phyloP scores from a whole-genome alignment of 1,140 invertebrate species.

The Dysdera silvatica region DNA sequence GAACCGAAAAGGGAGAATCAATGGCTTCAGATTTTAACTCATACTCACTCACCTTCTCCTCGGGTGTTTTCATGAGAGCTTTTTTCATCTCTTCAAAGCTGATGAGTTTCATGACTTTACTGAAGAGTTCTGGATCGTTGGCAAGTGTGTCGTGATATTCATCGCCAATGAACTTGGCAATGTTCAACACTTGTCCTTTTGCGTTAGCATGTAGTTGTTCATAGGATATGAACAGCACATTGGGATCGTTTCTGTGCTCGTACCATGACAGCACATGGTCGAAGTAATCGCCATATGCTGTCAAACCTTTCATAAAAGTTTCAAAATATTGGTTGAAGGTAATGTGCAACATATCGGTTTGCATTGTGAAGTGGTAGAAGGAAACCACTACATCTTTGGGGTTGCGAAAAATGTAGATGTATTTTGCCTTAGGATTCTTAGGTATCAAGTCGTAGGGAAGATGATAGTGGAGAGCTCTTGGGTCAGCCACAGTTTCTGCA shows the following conservation, averaged over 20 bases:
- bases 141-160: constrained; percentile 4
- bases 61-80: constrained; percentile 18
- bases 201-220: constrained; percentile 24
- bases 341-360: constrained; percentile 17
- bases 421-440: constrained; percentile 25
- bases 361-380: constrained; percentile 32
- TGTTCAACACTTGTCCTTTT: background rate
- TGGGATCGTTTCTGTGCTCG: constrained; percentile 20
- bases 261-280: constrained; percentile 31
- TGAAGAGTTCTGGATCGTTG: background rate
- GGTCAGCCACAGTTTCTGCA: constrained; percentile 6
- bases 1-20: background rate
- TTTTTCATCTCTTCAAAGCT: constrained; percentile 26
- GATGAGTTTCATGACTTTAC: background rate
- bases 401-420: constrained; percentile 36
- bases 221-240: constrained; percentile 27
- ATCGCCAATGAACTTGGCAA: constrained; percentile 20
- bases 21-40: constrained; percentile 19
- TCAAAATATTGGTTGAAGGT: constrained; percentile 28
- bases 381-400: constrained; percentile 34
- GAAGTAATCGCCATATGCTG: constrained; percentile 28
- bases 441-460: constrained; percentile 28
- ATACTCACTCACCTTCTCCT: constrained; percentile 6
- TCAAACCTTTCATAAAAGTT: constrained; percentile 24
- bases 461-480: constrained; percentile 27